Conservation (phyloP, 92 coral and sea anemone genomes). For the Umimayanthus chanpuru region DNA sequence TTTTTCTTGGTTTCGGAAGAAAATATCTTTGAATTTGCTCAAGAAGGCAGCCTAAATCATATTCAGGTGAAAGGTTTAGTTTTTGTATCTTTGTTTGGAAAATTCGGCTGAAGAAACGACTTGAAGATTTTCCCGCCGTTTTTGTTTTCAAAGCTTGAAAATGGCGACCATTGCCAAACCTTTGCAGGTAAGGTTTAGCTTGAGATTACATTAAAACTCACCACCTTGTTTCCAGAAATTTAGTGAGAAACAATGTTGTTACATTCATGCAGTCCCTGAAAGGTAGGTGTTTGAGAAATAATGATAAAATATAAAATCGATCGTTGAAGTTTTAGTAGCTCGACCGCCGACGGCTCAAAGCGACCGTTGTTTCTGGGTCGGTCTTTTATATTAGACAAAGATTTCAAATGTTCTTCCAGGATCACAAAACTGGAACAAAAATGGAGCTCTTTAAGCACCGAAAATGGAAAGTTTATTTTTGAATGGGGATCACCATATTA, state of each 20-base stretch:
- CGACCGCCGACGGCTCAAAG: too few species aligned
- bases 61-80: not conserved
- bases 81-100: not conserved
- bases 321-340: too few species aligned
- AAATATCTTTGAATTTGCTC: not conserved
- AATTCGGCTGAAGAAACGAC: not conserved
- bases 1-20: not conserved
- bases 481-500: not conserved
- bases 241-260: not conserved
- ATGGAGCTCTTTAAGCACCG: not conserved
- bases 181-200: conserved; percentile 36
- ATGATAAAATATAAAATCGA: not conserved
- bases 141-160: conserved; percentile 5
- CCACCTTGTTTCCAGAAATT: not conserved
- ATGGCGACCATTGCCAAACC: conserved; percentile 47
- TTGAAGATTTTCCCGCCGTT: conserved; percentile 26
- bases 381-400: too few species aligned
- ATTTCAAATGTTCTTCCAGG: not conserved
- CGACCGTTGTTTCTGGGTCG: not conserved
- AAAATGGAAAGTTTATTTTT: too few species aligned
- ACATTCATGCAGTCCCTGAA: not conserved
- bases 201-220: not conserved
- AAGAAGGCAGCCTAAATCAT: not conserved
- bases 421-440: not conserved
- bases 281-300: not conserved